Conservation (phyloP, 2,888 invertebrate genomes). For the Argyresthia goedartella region DNA sequence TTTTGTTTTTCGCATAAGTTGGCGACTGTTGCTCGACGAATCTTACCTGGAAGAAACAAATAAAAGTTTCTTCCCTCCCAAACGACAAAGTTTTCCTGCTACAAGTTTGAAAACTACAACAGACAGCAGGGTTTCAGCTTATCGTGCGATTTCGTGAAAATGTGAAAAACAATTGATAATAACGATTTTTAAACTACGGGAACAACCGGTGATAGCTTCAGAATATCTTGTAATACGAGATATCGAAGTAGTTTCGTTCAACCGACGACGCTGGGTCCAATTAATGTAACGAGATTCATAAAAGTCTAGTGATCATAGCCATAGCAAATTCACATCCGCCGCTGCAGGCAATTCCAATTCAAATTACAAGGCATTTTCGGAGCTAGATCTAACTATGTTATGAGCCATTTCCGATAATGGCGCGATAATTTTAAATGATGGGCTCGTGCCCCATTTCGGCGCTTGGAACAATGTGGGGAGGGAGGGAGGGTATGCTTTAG, state of each 20-base stretch:
- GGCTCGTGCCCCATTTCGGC: constrained; percentile 31
- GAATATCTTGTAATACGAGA: no score
- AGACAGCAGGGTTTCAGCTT: no score
- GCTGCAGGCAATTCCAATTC: background rate
- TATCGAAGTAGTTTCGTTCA: no score
- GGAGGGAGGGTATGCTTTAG: constrained; percentile 26
- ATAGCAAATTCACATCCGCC: background rate
- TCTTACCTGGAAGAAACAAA: constrained; percentile 73
- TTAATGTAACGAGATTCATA: no score
- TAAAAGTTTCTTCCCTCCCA: background rate
- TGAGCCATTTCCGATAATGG: background rate
- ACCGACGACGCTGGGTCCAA: no score
- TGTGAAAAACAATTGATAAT: no score
- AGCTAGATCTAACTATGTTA: background rate
- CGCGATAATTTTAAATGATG: background rate
- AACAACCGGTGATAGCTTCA: no score
- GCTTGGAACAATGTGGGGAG: constrained; percentile 44
- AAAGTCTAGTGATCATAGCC: background rate
- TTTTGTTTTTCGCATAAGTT: constrained; percentile 86
- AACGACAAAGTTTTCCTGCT: background rate
- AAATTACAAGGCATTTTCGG: background rate
- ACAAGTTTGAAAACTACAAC: background rate
- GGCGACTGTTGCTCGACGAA: constrained; percentile 88
- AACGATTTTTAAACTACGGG: no score
- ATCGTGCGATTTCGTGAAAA: no score